phyloP scores from a whole-genome alignment of 2,888 invertebrate genomes.

The Scaptomyza tumidula region DNA sequence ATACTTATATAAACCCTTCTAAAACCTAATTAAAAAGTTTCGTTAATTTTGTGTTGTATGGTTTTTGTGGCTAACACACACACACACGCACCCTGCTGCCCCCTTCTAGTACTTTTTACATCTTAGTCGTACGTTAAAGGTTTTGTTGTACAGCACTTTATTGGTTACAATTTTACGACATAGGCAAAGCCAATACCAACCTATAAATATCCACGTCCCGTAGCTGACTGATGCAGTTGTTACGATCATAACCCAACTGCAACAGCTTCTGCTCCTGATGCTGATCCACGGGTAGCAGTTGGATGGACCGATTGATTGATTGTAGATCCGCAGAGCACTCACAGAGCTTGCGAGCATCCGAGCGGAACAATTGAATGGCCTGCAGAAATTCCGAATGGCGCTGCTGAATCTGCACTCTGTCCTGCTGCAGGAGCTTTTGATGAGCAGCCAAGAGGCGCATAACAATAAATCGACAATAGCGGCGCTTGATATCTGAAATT shows the following conservation, averaged over 20 bases:
- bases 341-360: constrained; percentile 76
- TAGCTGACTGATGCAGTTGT: constrained; percentile 26
- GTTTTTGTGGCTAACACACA: constrained; percentile 22
- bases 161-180: constrained; percentile 10
- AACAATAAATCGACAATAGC: constrained; percentile 80
- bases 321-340: constrained; percentile 72
- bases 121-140: background rate
- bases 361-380: constrained; percentile 78
- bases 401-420: background rate
- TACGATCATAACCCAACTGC: constrained; percentile 39
- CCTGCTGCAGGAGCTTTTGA: constrained; percentile 47
- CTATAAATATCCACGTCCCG: constrained; percentile 53
- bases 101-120: background rate
- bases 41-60: constrained; percentile 35
- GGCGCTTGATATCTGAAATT: constrained; percentile 68
- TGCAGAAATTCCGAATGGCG: constrained; percentile 58
- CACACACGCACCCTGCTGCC: background rate
- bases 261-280: constrained; percentile 55
- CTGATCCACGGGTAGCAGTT: constrained; percentile 68
- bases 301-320: constrained; percentile 62
- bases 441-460: constrained; percentile 79
- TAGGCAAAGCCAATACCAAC: constrained; percentile 44
- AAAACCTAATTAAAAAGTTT: constrained; percentile 74
- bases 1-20: background rate
- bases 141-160: constrained; percentile 4